phyloP scores from a whole-genome alignment of 2,797 vertebrate species.

The Eulemur mongoz region DNA sequence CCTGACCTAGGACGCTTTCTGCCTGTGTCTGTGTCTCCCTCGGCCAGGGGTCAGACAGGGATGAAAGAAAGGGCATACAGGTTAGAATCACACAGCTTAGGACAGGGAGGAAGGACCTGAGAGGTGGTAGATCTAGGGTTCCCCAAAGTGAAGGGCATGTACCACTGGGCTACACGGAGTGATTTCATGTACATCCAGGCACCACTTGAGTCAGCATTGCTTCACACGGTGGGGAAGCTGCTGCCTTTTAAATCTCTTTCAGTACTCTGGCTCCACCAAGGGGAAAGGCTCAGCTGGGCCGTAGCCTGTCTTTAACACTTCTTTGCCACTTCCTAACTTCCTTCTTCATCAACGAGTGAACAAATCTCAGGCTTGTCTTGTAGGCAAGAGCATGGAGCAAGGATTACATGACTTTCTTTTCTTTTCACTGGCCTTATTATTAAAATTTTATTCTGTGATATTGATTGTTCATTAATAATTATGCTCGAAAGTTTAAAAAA shows the following conservation, averaged over 20 bases:
- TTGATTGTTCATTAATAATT: no score
- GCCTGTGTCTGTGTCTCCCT: slow-evolving; percentile 48
- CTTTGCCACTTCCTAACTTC: neutral
- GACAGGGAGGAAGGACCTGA: neutral
- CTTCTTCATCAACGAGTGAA: neutral
- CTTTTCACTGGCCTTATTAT: neutral
- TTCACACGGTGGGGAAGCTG: neutral
- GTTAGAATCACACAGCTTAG: neutral
- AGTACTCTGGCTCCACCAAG: neutral
- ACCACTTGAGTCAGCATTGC: neutral
- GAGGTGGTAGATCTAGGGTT: neutral
- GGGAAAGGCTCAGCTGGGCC: neutral
- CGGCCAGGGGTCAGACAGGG: neutral
- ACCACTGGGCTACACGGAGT: neutral
- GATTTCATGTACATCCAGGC: neutral
- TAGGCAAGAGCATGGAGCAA: neutral
- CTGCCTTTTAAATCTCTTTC: neutral
- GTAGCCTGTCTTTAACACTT: neutral
- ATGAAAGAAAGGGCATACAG: neutral
- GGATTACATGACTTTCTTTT: neutral
- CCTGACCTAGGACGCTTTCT: slow-evolving; percentile 11
- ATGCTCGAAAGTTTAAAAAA: neutral
- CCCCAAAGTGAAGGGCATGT: neutral
- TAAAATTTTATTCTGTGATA: neutral
- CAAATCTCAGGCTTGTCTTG: neutral